phyloP scores from a whole-genome alignment of 2,113 vertebrate species.

The Tenrec ecaudatus region DNA sequence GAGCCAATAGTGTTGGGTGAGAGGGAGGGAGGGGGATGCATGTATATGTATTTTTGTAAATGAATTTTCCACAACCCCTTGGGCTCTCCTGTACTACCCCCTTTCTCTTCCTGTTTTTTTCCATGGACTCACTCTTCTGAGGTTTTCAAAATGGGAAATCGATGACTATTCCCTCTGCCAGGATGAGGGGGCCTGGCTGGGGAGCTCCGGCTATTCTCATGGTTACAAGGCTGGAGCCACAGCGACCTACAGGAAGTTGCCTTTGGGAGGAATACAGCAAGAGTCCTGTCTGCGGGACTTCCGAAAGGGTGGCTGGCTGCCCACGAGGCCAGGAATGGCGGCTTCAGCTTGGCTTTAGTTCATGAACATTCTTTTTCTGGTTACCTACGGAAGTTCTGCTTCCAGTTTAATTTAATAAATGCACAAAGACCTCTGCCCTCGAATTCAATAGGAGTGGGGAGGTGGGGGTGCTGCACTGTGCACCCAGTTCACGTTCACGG shows the following conservation, averaged over 20 bases:
- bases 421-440: neutral
- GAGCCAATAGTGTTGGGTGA: neutral
- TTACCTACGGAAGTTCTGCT: neutral
- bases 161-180: slow-evolving; percentile 41
- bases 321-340: neutral
- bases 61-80: slow-evolving; percentile 10
- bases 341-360: slow-evolving; percentile 56
- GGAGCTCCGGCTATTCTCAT: slow-evolving; percentile 34
- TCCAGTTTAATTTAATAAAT: slow-evolving; percentile 23
- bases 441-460: neutral
- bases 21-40: neutral
- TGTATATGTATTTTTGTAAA: neutral
- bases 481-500: neutral
- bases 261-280: slow-evolving; percentile 2
- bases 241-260: slow-evolving; percentile 69
- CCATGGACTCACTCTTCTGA: slow-evolving; percentile 53
- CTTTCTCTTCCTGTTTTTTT: slow-evolving; percentile 59
- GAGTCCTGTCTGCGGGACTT: slow-evolving; percentile 58
- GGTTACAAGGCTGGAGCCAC: slow-evolving; percentile 36
- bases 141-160: slow-evolving; percentile 27
- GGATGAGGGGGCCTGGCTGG: neutral
- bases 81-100: slow-evolving; percentile 24
- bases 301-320: slow-evolving; percentile 34
- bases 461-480: neutral
- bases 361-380: slow-evolving; percentile 1